Conservation (phyloP, 2,888 invertebrate genomes). For the Lepidocyrtinus sp. region DNA sequence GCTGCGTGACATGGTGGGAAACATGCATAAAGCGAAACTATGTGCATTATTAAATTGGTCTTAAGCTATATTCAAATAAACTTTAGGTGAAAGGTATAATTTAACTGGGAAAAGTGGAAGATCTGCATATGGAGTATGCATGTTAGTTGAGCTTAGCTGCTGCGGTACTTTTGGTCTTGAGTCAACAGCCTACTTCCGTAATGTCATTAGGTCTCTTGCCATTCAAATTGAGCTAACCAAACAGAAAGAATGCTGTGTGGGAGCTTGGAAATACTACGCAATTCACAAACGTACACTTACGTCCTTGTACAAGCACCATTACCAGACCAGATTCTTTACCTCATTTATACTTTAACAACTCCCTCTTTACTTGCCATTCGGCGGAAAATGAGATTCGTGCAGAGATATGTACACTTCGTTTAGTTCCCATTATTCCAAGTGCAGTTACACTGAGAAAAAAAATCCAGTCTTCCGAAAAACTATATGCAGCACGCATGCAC, state of each 20-base stretch:
- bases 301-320: conserved; percentile 17
- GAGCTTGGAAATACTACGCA: conserved; percentile 19
- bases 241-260: conserved; percentile 27
- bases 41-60: conserved; percentile 21
- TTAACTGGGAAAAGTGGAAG: neutral
- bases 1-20: neutral
- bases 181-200: conserved; percentile 58
- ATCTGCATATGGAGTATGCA: neutral
- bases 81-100: neutral
- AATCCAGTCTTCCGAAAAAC: too few species aligned
- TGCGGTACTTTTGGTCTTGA: conserved; percentile 46
- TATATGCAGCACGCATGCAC: too few species aligned
- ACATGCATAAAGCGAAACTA: neutral
- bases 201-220: conserved; percentile 59
- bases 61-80: neutral
- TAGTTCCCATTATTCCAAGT: neutral
- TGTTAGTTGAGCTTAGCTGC: conserved; percentile 42
- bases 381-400: neutral
- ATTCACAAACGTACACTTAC: conserved; percentile 33
- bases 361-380: conserved; percentile 4
- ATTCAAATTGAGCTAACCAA: conserved; percentile 56
- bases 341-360: conserved; percentile 25
- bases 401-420: neutral
- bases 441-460: neutral
- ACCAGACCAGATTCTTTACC: conserved; percentile 25